Percentiles rank a stretch among this genome's conserved stretches.
Conservation (phyloP, 2,888 invertebrate species). For the Eledona agricola region DNA sequence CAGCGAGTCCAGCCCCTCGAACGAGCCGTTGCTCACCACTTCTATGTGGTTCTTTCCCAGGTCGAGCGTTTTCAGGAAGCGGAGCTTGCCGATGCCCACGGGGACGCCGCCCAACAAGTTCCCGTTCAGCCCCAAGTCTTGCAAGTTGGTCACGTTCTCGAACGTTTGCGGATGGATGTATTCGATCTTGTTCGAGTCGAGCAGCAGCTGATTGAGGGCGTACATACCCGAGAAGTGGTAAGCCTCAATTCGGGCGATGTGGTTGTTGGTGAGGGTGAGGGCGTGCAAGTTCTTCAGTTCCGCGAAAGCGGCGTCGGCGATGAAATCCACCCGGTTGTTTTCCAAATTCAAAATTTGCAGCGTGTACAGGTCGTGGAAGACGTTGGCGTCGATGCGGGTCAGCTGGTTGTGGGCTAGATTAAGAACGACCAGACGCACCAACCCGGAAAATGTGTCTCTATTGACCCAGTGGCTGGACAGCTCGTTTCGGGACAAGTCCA, state of each 20-base stretch:
- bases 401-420: conserved; percentile 79
- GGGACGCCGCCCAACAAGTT: conserved; percentile 77
- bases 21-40: conserved; percentile 74
- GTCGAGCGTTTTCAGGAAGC: conserved; percentile 79
- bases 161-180: conserved; percentile 76
- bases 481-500: conserved; percentile 79
- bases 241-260: conserved; percentile 73
- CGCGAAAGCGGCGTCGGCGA: conserved; percentile 78
- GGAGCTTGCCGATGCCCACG: conserved; percentile 73
- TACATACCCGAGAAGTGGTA: conserved; percentile 77
- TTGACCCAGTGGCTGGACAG: conserved; percentile 82
- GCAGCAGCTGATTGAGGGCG: conserved; percentile 76
- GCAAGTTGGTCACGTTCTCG: conserved; percentile 79
- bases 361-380: conserved; percentile 79
- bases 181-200: conserved; percentile 78
- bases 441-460: conserved; percentile 78
- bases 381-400: conserved; percentile 73
- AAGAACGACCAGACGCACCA: conserved; percentile 77
- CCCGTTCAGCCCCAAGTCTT: conserved; percentile 79
- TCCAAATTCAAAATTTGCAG: conserved; percentile 80
- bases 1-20: conserved; percentile 77
- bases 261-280: conserved; percentile 77
- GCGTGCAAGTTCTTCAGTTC: conserved; percentile 81
- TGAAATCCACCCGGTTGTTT: conserved; percentile 73
- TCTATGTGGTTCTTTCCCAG: conserved; percentile 84